A percentile compares a stretch with the other conserved stretches of the same genome.
Evolutionary conservation across 2,113 vertebrate species (phyloP).

Genomic region (Paramisgurnus dabryanus): DNA sequence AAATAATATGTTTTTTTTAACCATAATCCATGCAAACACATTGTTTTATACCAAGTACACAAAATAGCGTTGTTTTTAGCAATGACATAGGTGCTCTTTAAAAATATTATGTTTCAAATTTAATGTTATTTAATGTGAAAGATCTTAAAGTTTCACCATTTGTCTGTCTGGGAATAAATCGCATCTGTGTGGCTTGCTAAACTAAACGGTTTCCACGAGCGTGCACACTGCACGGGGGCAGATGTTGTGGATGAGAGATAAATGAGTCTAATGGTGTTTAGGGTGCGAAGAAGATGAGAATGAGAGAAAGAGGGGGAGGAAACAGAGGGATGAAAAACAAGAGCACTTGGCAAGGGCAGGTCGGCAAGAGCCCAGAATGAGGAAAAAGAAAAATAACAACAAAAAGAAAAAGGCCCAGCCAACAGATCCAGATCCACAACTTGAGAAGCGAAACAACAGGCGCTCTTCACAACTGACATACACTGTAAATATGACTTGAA

Average conservation of each 20-base stretch:
- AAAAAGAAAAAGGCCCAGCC: constrained; percentile 54
- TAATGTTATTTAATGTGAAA: constrained; percentile 25
- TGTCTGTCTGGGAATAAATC: constrained; percentile 42
- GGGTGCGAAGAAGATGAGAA: constrained; percentile 24
- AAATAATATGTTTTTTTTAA: no score
- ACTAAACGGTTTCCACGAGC: constrained; percentile 37
- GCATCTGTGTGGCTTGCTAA: constrained; percentile 43
- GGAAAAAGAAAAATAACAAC: constrained; percentile 55
- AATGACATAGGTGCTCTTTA: no score
- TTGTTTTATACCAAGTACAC: no score
- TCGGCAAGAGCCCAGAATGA: constrained; percentile 52
- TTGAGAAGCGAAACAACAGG: constrained; percentile 46
- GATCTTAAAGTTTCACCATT: constrained; percentile 20
- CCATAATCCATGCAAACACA: no score
- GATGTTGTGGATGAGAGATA: constrained; percentile 46
- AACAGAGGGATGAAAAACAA: constrained; percentile 28
- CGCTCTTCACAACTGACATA: constrained; percentile 29
- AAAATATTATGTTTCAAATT: no score
- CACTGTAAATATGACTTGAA: constrained; percentile 13
- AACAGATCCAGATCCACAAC: constrained; percentile 43
- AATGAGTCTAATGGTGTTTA: constrained; percentile 46
- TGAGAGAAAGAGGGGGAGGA: background rate
- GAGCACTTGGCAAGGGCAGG: constrained; percentile 50
- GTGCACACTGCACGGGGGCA: constrained; percentile 48
- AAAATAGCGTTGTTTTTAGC: no score